A percentile compares a stretch with the other conserved stretches of the same genome.
Conservation (phyloP, 2,888 invertebrate species). For the Stictocephala bisonia region DNA sequence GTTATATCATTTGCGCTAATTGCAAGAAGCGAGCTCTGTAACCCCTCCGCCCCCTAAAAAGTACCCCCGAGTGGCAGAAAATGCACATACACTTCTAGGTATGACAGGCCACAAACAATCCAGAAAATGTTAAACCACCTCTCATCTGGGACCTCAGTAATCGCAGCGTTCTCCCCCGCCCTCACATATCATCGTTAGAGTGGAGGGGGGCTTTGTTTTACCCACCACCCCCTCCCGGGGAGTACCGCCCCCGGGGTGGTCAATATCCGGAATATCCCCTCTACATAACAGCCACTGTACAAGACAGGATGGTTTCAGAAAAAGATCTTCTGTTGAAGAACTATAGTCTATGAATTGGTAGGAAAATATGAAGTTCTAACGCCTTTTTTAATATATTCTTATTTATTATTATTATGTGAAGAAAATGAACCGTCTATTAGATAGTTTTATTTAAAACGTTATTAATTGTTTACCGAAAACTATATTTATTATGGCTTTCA, state of each 20-base stretch:
- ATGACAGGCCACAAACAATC: constrained; percentile 36
- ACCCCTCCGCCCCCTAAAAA: too few relatives aligned
- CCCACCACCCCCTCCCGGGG: not conserved
- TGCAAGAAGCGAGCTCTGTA: not conserved
- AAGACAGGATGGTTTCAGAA: not conserved
- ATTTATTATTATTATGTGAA: too few relatives aligned
- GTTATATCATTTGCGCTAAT: constrained; percentile 23
- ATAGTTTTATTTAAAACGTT: too few relatives aligned
- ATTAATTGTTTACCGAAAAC: too few relatives aligned
- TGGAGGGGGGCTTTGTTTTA: constrained; percentile 25
- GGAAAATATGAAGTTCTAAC: too few relatives aligned
- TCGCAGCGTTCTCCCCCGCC: not conserved
- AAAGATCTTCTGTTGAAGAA: too few relatives aligned
- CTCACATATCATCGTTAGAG: constrained; percentile 24
- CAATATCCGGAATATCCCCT: constrained; percentile 27
- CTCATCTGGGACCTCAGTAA: not conserved
- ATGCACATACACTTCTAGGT: too few relatives aligned
- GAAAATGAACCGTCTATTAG: too few relatives aligned
- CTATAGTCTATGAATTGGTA: too few relatives aligned
- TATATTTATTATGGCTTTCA: too few relatives aligned
- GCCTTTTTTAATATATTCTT: too few relatives aligned
- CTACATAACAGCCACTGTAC: not conserved
- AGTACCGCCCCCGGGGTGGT: constrained; percentile 29
- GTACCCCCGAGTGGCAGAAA: too few relatives aligned
- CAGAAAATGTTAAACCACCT: constrained; percentile 36